Conservation (phyloP, 2,797 vertebrate genomes). For the Pseudochirops corinnae region DNA sequence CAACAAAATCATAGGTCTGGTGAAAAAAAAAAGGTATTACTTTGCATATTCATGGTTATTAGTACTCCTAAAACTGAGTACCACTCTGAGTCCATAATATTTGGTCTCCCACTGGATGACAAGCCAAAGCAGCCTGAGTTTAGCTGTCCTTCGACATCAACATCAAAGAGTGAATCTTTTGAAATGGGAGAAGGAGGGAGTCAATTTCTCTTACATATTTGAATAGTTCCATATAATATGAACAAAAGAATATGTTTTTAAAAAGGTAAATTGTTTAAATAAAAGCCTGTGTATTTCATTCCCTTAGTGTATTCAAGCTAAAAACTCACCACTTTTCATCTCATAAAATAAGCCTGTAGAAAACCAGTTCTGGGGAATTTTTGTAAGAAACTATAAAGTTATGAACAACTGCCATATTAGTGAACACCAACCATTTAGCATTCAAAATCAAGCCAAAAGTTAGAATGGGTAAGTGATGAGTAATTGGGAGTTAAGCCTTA, state of each 20-base stretch:
- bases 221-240: neutral
- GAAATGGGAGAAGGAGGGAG: neutral
- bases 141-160: no score
- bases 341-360: neutral
- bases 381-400: slow-evolving; percentile 39
- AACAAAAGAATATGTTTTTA: neutral
- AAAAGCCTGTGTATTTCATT: no score
- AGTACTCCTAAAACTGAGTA: neutral
- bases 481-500: neutral
- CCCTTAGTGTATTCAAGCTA: neutral
- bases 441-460: slow-evolving; percentile 57
- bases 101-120: neutral
- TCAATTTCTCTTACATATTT: neutral
- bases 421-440: slow-evolving; percentile 56
- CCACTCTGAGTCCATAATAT: neutral
- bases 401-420: slow-evolving; percentile 58
- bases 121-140: neutral
- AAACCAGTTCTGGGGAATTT: slow-evolving; percentile 15
- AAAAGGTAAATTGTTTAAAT: no score
- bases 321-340: neutral
- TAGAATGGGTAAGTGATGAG: slow-evolving; percentile 26
- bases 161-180: neutral
- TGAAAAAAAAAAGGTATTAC: neutral
- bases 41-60: neutral
- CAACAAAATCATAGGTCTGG: neutral